Evolutionary conservation across 2,113 vertebrate genomes (phyloP).

Genomic region (Pluvianellus socialis): DNA sequence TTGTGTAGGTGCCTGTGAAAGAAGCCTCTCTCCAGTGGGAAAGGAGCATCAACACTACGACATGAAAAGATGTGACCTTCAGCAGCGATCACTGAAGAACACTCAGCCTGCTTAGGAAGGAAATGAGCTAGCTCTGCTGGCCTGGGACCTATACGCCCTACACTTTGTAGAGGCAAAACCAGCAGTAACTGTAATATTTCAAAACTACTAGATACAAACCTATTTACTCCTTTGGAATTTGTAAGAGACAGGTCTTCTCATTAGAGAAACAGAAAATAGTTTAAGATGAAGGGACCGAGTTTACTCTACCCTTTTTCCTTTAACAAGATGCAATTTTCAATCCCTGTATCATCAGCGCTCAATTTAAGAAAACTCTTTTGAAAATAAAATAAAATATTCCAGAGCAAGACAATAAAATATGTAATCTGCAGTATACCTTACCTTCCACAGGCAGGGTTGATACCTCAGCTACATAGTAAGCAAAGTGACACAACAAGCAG

Average conservation of each 20-base stretch:
- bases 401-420: background rate
- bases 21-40: background rate
- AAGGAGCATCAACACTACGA: background rate
- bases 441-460: background rate
- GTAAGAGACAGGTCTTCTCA: background rate
- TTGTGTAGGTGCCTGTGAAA: background rate
- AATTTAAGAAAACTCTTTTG: background rate
- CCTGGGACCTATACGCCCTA: fast-evolving
- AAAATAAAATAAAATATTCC: background rate
- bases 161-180: background rate
- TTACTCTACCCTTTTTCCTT: background rate
- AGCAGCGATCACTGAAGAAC: background rate
- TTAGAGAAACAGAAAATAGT: background rate
- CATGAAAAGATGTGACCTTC: no score
- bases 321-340: background rate
- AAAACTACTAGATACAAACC: background rate
- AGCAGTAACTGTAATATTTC: background rate
- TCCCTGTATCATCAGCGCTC: background rate
- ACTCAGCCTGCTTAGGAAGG: background rate
- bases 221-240: background rate
- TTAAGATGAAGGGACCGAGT: background rate
- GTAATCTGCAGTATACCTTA: no score
- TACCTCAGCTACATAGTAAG: background rate
- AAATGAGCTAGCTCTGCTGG: background rate
- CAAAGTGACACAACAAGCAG: background rate